Base-by-base conservation (phyloP, 2,113 vertebrate genomes). In the Tricholaema leucomelas region DNA sequence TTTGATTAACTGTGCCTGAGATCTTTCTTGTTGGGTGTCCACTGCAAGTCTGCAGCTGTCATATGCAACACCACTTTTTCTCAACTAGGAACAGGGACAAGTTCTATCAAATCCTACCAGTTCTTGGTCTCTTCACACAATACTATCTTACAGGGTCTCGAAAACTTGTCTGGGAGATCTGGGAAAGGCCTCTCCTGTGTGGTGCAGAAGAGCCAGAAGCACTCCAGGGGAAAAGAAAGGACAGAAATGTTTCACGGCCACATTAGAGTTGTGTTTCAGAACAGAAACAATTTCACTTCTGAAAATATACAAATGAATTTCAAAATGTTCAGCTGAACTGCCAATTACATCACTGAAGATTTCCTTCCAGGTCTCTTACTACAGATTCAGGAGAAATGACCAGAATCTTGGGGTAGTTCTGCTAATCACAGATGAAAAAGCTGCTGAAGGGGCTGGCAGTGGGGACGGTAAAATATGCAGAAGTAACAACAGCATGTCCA, bases 51-150 rank as follows among this genome's bases (percentile, higher is more conserved):
- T 0, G 0, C 50, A 77, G 79, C 46, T 52, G 33, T 38, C 64
- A 36, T 1, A 3, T 1, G 6, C 2, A 1, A 55, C 36, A 6
- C 12, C 5, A 0, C 60, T 75, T 28, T 30, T 36, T 33, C 33
- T 25, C 6, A 10, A 42, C 60, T 30, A n/a, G 15, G 60, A 87
- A 74, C 2, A 8, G 15, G 36, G 35, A 63, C 1, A 6, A 33
- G 10, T 40, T 66, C 60, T 35, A n/a, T 52, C 13, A 50, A 44
- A 73, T 27, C 35, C 70, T 40, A 2, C 0, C 1, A 9, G 36
- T 31, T 75, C 44, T 33, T 7, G 15, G 38, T 36, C 55, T 73
- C 77, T 46, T 15, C 59, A 10, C 38, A 20, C 21, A 24, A 35
- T 15, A 6, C 10, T 7, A 4, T 9, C 40, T 58, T n/a, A 64